Evolutionary conservation across 2,797 vertebrate genomes (phyloP).

Genomic region (Ambastaia sidthimunki): DNA sequence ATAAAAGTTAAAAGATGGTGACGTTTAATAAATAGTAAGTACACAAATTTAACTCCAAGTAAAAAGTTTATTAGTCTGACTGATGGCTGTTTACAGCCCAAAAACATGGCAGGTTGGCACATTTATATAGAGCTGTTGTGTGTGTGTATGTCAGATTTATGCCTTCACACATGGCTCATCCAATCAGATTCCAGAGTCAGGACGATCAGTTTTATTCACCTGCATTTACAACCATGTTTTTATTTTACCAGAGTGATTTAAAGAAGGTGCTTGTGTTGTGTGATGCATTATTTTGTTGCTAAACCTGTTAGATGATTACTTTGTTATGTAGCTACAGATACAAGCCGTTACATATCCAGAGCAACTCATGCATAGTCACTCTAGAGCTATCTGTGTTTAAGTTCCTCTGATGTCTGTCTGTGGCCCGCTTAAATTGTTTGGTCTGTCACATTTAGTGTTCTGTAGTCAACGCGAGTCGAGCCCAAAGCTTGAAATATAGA

Average conservation of each 20-base stretch:
- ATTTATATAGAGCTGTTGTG: not conserved
- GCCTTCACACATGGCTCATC: not conserved
- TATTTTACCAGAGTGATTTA: not conserved
- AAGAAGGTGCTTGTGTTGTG: not conserved
- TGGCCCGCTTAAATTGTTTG: constrained; percentile 66
- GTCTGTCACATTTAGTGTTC: constrained; percentile 64
- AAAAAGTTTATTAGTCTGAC: not conserved
- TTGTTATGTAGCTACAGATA: not conserved
- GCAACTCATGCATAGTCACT: not conserved
- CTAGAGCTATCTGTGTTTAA: constrained; percentile 63
- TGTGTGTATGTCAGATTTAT: not conserved
- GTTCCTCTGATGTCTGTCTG: constrained; percentile 65
- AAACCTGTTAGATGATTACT: not conserved
- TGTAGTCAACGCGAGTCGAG: constrained; percentile 57
- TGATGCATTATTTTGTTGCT: not conserved
- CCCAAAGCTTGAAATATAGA: constrained; percentile 58
- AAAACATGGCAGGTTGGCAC: not conserved
- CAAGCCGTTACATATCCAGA: not conserved
- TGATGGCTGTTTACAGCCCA: not conserved
- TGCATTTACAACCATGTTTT: constrained; percentile 1
- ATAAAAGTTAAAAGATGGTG: not conserved
- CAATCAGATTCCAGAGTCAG: not conserved
- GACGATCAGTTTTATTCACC: not conserved
- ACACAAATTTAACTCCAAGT: not conserved
- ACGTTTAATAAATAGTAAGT: not conserved